Percentiles rank a stretch among this genome's conserved stretches.
Evolutionary conservation across 2,888 invertebrate species (phyloP).

Genomic region (Griposia aprilina): DNA sequence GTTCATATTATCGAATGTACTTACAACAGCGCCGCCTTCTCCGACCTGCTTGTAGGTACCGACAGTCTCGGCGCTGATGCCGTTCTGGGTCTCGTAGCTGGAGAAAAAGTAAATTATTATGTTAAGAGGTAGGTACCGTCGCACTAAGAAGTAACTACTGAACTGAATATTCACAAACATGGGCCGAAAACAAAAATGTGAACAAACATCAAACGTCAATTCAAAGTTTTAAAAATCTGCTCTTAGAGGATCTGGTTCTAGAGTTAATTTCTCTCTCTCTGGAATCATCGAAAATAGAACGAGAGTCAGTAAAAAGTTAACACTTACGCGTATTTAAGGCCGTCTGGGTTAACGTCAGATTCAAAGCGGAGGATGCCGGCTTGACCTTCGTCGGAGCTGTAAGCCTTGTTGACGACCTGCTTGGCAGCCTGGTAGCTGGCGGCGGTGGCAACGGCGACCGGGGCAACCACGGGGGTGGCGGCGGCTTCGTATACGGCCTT

Average conservation of each 20-base stretch:
- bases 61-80: slow-evolving; percentile 88
- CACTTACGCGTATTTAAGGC: slow-evolving; percentile 74
- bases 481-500: background rate
- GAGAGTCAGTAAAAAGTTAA: background rate
- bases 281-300: background rate
- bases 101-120: background rate
- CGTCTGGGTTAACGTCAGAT: slow-evolving; percentile 66
- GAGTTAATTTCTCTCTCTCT: background rate
- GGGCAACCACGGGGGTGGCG: slow-evolving; percentile 1
- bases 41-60: slow-evolving; percentile 86
- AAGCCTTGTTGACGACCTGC: slow-evolving; percentile 39
- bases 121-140: background rate
- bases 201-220: background rate
- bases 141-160: background rate
- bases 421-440: slow-evolving; percentile 29
- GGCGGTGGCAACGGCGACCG: slow-evolving; percentile 23
- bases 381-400: slow-evolving; percentile 57
- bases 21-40: slow-evolving; percentile 74
- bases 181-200: too few species aligned
- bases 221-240: background rate
- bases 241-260: background rate
- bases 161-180: background rate
- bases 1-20: slow-evolving; percentile 52
- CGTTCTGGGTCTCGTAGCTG: slow-evolving; percentile 91
- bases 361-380: slow-evolving; percentile 70